Percentiles rank a stretch among this genome's conserved stretches.
These are phyloP conservation scores for Bilobella aurantiaca DNA, from an alignment of 1,140 invertebrate species.

Conservation along the genomic window DNA sequence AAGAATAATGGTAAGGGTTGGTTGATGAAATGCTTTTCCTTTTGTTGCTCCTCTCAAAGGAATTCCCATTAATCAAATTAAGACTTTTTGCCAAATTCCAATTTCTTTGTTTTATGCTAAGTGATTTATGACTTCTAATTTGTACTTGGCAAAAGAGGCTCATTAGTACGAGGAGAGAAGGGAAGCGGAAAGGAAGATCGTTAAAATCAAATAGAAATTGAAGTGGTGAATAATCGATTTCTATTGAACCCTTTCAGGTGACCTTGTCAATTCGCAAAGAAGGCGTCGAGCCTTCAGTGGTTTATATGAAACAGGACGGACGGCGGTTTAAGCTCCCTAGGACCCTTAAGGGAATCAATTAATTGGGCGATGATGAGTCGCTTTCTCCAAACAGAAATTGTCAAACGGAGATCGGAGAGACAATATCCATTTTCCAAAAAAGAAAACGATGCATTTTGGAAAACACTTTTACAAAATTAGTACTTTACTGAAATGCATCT, in stretches of 20 bases:
- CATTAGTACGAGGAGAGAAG: background rate
- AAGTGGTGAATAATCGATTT: background rate
- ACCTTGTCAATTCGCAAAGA: constrained; percentile 32
- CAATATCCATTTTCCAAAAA: too few species aligned
- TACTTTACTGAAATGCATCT: too few species aligned
- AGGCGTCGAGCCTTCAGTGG: constrained; percentile 24
- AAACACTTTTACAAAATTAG: too few species aligned
- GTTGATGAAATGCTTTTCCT: background rate
- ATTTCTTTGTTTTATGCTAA: background rate
- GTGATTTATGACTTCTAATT: background rate
- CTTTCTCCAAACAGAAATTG: background rate
- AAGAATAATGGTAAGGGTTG: background rate
- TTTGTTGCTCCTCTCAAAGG: background rate
- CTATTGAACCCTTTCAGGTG: constrained; percentile 23
- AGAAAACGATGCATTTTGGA: too few species aligned
- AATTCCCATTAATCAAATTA: constrained; percentile 2
- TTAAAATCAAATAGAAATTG: background rate
- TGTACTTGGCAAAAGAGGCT: background rate
- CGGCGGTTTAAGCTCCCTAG: constrained; percentile 31
- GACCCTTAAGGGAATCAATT: constrained; percentile 24
- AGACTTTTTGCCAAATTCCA: background rate
- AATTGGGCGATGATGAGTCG: background rate
- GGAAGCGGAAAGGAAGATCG: background rate
- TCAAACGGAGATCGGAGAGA: constrained; percentile 3
- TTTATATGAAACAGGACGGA: constrained; percentile 34